These are phyloP conservation scores for Drosophila robusta DNA, from an alignment of 2,888 invertebrate species.

Conservation along the genomic window DNA sequence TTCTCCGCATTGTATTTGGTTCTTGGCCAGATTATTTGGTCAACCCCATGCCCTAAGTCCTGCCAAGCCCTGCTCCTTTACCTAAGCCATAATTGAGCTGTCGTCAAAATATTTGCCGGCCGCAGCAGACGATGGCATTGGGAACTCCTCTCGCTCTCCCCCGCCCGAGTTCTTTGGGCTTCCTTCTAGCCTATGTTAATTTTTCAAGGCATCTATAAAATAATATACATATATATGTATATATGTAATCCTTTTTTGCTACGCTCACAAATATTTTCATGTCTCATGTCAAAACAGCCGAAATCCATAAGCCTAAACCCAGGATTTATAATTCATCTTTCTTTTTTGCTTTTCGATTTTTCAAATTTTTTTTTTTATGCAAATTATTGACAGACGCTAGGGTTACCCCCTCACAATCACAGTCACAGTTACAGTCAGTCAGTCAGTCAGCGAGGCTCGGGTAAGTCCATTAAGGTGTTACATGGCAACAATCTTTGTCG, in stretches of 20 bases:
- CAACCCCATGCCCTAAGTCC: conserved; percentile 28
- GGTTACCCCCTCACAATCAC: conserved; percentile 44
- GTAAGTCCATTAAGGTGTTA: conserved; percentile 74
- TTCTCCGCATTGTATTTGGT: background rate
- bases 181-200: conserved; percentile 61
- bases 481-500: conserved; percentile 72
- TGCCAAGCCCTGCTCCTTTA: conserved; percentile 7
- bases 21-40: conserved; percentile 26
- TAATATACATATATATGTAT: conserved; percentile 44
- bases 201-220: conserved; percentile 29
- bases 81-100: conserved; percentile 46
- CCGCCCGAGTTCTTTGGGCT: background rate
- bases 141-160: background rate
- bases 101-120: conserved; percentile 66
- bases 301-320: conserved; percentile 14
- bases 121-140: background rate
- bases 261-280: conserved; percentile 74
- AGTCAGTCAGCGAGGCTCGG: conserved; percentile 9
- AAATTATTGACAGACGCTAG: conserved; percentile 50
- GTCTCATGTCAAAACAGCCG: conserved; percentile 67
- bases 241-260: conserved; percentile 59
- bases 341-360: conserved; percentile 24
- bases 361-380: conserved; percentile 68
- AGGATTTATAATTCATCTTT: conserved; percentile 12
- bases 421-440: conserved; percentile 10